phyloP scores from a whole-genome alignment of 2,888 invertebrate species.

The Mechanitis messenoides region DNA sequence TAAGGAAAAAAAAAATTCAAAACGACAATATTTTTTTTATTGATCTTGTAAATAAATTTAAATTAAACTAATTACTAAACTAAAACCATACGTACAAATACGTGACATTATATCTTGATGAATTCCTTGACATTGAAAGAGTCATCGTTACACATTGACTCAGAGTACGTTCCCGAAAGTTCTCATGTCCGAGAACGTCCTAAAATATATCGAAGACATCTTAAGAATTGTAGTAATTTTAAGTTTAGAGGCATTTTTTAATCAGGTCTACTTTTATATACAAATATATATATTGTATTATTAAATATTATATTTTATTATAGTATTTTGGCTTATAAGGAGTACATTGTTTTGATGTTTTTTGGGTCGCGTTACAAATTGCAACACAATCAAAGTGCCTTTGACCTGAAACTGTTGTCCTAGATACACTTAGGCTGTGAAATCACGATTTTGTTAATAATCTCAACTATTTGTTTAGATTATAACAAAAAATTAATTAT shows the following conservation, averaged over 20 bases:
- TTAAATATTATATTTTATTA: no score
- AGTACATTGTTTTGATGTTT: constrained; percentile 14
- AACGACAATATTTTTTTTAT: no score
- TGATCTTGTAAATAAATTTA: no score
- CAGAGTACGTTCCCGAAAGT: not conserved
- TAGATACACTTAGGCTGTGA: constrained; percentile 38
- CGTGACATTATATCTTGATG: not conserved
- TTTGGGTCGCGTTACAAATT: constrained; percentile 25
- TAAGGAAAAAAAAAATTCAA: no score
- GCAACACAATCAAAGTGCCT: constrained; percentile 40
- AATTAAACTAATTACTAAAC: no score
- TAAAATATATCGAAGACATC: not conserved
- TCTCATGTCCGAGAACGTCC: not conserved
- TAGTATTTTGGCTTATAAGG: no score
- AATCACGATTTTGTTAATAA: constrained; percentile 3
- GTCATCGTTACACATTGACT: not conserved
- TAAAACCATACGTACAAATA: not conserved
- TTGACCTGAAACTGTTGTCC: constrained; percentile 43
- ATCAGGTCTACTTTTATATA: no score
- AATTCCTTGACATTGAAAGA: constrained; percentile 1
- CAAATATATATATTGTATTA: no score
- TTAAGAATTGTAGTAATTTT: no score
- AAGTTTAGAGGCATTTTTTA: no score
- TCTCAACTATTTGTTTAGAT: not conserved
- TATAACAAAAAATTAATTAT: no score